A percentile compares a stretch with the other conserved stretches of the same genome.
Evolutionary conservation across 2,888 invertebrate species (phyloP).

Genomic region (Caenorhabditis sp.): DNA sequence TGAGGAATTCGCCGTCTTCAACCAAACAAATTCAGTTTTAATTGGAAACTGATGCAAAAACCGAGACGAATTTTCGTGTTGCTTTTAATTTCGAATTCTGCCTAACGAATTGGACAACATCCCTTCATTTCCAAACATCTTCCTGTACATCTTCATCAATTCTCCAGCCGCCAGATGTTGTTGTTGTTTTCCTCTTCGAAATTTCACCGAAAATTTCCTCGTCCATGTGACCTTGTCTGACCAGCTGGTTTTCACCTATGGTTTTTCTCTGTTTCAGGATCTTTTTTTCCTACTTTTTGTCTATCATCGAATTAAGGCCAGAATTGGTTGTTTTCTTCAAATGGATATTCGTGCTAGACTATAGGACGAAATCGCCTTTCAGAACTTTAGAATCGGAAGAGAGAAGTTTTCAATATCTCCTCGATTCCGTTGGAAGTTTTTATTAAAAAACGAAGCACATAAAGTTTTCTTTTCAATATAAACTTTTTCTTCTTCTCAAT

Average conservation of each 20-base stretch:
- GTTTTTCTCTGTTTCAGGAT: background rate
- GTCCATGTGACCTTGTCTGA: slow-evolving; percentile 27
- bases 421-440: slow-evolving; percentile 7
- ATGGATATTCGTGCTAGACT: slow-evolving; percentile 2
- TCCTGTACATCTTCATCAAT: slow-evolving; percentile 4
- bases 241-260: slow-evolving; percentile 14
- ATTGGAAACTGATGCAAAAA: slow-evolving; percentile 11
- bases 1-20: no score
- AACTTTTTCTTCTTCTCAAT: background rate
- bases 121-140: background rate
- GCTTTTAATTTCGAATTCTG: slow-evolving; percentile 18
- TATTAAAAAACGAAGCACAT: slow-evolving; percentile 18
- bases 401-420: background rate
- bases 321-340: slow-evolving; percentile 3
- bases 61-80: slow-evolving; percentile 15
- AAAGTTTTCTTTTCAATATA: slow-evolving; percentile 35
- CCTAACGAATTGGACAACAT: background rate
- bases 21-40: background rate
- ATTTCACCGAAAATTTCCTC: background rate
- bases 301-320: slow-evolving; percentile 37
- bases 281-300: no score
- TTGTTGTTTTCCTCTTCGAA: slow-evolving; percentile 15
- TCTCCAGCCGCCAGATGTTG: slow-evolving; percentile 13
- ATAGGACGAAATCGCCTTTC: background rate
- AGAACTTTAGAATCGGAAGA: background rate